Conservation (phyloP, 1,140 invertebrate genomes). For the Chrysoperla carnea region DNA sequence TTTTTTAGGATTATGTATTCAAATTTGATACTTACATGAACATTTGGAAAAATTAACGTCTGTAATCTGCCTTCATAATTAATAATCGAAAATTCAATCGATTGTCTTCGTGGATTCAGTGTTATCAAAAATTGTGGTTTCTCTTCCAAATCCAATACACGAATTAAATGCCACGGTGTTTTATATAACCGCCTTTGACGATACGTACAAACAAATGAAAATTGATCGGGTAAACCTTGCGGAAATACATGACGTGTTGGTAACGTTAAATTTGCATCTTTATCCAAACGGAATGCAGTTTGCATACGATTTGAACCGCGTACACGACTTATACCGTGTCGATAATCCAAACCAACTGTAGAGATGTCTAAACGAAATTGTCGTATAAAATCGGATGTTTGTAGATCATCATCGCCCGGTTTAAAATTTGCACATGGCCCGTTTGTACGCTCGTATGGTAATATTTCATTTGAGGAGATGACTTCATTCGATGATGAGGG, state of each 20-base stretch:
- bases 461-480: too few species aligned
- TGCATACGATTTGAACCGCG: constrained; percentile 55
- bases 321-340: constrained; percentile 40
- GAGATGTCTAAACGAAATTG: constrained; percentile 49
- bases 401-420: constrained; percentile 55
- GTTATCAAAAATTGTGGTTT: constrained; percentile 48
- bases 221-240: constrained; percentile 47
- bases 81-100: constrained; percentile 41
- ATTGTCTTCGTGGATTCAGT: constrained; percentile 39
- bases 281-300: constrained; percentile 56
- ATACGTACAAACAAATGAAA: constrained; percentile 51
- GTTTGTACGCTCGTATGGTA: constrained; percentile 1
- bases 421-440: constrained; percentile 42
- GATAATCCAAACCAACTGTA: constrained; percentile 29
- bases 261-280: constrained; percentile 46
- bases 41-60: constrained; percentile 35
- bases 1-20: too few species aligned
- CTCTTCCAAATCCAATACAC: constrained; percentile 37
- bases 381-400: constrained; percentile 62
- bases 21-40: constrained; percentile 32
- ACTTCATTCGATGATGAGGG: too few species aligned
- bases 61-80: constrained; percentile 37
- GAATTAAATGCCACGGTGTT: constrained; percentile 49
- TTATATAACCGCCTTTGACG: constrained; percentile 35
- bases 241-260: constrained; percentile 51